phyloP scores from a whole-genome alignment of 2,797 vertebrate genomes.

The Prunella strophiata region DNA sequence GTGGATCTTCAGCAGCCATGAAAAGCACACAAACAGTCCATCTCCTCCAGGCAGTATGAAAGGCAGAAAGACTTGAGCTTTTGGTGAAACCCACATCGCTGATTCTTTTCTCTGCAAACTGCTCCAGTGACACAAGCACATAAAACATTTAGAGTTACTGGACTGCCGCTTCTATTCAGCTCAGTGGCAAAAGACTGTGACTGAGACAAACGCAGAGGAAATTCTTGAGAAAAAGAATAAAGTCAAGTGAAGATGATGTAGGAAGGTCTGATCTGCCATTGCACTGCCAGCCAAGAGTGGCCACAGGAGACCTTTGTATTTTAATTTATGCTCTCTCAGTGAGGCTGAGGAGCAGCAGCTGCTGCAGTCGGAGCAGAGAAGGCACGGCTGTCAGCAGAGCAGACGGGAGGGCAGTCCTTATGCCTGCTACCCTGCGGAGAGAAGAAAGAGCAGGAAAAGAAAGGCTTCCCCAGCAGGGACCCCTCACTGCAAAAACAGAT shows the following conservation, averaged over 20 bases:
- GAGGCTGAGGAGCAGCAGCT: slow-evolving; percentile 48
- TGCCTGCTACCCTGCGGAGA: neutral
- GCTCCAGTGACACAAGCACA: slow-evolving; percentile 19
- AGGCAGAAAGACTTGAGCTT: neutral
- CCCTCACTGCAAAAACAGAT: slow-evolving; percentile 28
- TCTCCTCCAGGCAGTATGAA: neutral
- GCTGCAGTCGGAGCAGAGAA: neutral
- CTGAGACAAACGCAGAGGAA: slow-evolving; percentile 10
- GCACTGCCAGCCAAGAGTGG: slow-evolving; percentile 35
- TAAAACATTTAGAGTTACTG: slow-evolving; percentile 29
- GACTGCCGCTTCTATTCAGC: neutral
- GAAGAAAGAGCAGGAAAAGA: slow-evolving; percentile 19
- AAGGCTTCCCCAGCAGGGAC: slow-evolving; percentile 33
- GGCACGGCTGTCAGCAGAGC: slow-evolving; percentile 4
- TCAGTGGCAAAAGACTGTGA: neutral
- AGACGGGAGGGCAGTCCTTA: slow-evolving; percentile 3
- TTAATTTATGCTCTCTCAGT: slow-evolving; percentile 55
- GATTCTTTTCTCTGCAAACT: slow-evolving; percentile 4
- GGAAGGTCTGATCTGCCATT: slow-evolving; percentile 25
- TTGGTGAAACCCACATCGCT: neutral
- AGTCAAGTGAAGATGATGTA: slow-evolving; percentile 34
- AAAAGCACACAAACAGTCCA: neutral
- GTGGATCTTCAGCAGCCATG: neutral
- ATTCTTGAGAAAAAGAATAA: slow-evolving; percentile 30
- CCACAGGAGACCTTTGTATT: slow-evolving; percentile 48